These are phyloP conservation scores for Hycleus phaleratus DNA, from an alignment of 1,140 invertebrate species.

Conservation along the genomic window DNA sequence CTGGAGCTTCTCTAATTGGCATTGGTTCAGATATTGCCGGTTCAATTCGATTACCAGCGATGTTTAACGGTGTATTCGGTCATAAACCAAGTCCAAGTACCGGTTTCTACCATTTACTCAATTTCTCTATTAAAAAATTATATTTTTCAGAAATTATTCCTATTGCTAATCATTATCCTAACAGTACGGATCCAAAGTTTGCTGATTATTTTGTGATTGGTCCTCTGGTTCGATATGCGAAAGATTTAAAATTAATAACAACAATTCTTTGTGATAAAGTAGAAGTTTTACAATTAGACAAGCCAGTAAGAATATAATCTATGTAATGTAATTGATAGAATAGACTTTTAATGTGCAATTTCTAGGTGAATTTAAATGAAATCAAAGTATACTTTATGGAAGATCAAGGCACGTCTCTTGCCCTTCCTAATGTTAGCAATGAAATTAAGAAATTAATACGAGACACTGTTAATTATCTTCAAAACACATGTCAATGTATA, in stretches of 20 bases:
- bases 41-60: constrained; percentile 75
- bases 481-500: constrained; percentile 48
- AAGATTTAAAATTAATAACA: constrained; percentile 61
- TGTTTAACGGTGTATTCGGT: constrained; percentile 83
- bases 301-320: constrained; percentile 36
- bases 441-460: constrained; percentile 61
- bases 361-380: constrained; percentile 57
- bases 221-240: constrained; percentile 69
- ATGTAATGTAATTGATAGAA: constrained; percentile 38
- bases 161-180: constrained; percentile 51
- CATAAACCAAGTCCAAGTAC: constrained; percentile 64
- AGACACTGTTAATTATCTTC: constrained; percentile 54
- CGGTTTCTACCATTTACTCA: background rate
- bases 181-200: constrained; percentile 39
- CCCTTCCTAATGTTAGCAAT: constrained; percentile 52
- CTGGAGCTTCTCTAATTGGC: constrained; percentile 69
- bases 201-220: constrained; percentile 48
- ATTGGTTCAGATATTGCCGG: constrained; percentile 81
- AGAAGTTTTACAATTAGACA: constrained; percentile 1
- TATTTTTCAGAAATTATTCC: constrained; percentile 43
- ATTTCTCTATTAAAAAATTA: background rate
- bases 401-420: constrained; percentile 56
- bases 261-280: constrained; percentile 49
- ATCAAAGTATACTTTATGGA: constrained; percentile 73
- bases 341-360: constrained; percentile 13